Percentiles rank a stretch among this genome's conserved stretches.
Evolutionary conservation across 1,140 invertebrate species (phyloP).

Genomic region (Andrena cerasifolii): DNA sequence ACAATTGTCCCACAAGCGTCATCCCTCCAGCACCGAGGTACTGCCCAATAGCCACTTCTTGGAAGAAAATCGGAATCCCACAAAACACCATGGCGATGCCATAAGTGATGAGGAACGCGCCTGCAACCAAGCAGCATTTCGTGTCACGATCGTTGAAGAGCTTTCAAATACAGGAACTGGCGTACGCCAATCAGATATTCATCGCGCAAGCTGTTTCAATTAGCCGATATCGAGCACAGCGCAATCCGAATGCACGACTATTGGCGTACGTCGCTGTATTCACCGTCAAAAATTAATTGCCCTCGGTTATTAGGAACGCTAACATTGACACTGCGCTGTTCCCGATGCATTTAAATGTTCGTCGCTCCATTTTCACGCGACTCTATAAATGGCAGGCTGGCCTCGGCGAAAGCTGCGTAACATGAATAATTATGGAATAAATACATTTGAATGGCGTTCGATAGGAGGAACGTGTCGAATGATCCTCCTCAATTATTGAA

Average conservation of each 20-base stretch:
- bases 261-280: neutral
- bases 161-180: no score
- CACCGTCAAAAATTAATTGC: neutral
- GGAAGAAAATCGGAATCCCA: constrained; percentile 90
- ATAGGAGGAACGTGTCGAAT: no score
- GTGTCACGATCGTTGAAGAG: neutral
- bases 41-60: constrained; percentile 88
- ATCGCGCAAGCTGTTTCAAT: neutral
- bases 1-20: constrained; percentile 84
- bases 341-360: neutral
- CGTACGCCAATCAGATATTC: neutral
- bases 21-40: constrained; percentile 86
- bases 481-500: no score
- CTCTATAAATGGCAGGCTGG: neutral
- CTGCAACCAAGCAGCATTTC: constrained; percentile 71
- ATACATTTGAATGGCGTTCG: neutral
- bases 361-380: neutral
- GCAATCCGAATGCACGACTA: neutral
- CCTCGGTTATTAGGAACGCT: neutral
- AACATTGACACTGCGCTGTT: neutral
- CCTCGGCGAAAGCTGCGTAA: neutral
- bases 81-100: constrained; percentile 88
- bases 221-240: neutral
- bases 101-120: constrained; percentile 87
- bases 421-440: neutral